Evolutionary conservation across 2,113 vertebrate genomes (phyloP), one percentile per base, ranked within the genome.

Genomic region (Rynchops niger): DNA sequence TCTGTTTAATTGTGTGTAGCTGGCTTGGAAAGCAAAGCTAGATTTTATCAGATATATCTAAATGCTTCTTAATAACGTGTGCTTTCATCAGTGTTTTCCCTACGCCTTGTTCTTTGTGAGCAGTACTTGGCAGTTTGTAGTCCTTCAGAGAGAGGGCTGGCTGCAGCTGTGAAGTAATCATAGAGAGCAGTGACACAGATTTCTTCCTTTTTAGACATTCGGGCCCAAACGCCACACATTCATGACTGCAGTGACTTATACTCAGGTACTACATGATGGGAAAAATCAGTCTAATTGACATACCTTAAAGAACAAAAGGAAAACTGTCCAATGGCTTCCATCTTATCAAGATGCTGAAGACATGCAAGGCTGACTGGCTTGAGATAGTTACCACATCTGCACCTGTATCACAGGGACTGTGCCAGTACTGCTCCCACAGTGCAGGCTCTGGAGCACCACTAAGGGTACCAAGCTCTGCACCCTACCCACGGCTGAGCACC

Each of bases 1-100:
- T 76, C 78, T 85, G 81, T 85, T 93, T 90, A 94, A 94, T 92
- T 96, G 52, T 81, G 67, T 84, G 63, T 84, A 83, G 66, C 74
- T 94, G 63, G 50, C 42, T 86, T 42, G 40, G 59, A 94, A 92
- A 93, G 38, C 50, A 94, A 95, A 93, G 43, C 16, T 86, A 71
- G 38, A 56, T 88, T 92, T 90, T 93, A 84, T 91, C 82, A 93
- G 80, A 63, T 63, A 67, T 61, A 76, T 84, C 65, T 91, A 89
- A 96, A 90, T 55, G 65, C 22, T 92, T 82, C 80, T 71, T 92
- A 96, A 95, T 67, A 93, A 91, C 30, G 20, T 79, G 29, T 76
- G 32, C 34, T 93, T 95, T 95, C 76, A 93, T 81, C 59, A 40
- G 30, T 74, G 45, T 84, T 94, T 91, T 86, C 71, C 82, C 50